Evolutionary conservation across 2,888 invertebrate species (phyloP).

Genomic region (Plebejus anna): DNA sequence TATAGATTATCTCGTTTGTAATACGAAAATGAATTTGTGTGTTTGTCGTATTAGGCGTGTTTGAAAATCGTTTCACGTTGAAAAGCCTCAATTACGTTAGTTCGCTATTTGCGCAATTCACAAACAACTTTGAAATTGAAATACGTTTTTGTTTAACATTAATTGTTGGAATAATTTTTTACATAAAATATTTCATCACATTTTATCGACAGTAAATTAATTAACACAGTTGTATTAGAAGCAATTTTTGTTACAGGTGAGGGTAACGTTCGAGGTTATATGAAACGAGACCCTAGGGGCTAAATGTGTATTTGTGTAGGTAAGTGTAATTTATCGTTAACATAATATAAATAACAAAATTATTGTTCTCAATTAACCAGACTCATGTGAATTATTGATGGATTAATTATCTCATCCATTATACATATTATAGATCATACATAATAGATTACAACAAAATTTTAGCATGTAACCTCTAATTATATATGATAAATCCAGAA

Average conservation of each 20-base stretch:
- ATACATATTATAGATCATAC: too few species aligned
- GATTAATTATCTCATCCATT: background rate
- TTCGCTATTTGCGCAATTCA: background rate
- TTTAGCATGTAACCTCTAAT: background rate
- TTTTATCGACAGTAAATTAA: background rate
- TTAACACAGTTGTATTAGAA: background rate
- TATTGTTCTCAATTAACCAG: background rate
- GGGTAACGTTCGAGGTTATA: background rate
- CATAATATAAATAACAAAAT: background rate
- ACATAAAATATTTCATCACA: background rate
- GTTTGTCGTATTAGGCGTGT: background rate
- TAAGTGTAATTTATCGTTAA: background rate
- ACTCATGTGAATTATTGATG: background rate
- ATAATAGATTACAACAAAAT: background rate
- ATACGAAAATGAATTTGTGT: conserved; percentile 13
- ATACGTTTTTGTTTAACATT: background rate
- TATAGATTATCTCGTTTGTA: conserved; percentile 15
- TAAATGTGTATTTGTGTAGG: background rate
- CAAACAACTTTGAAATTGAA: background rate
- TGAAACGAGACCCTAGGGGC: background rate
- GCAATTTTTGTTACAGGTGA: conserved; percentile 1
- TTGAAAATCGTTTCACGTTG: background rate
- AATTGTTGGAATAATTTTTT: background rate
- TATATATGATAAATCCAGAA: background rate
- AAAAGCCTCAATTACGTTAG: background rate